Percentiles rank a stretch among this genome's conserved stretches.
phyloP scores from a whole-genome alignment of 2,113 vertebrate genomes.

The Mirza zaza region DNA sequence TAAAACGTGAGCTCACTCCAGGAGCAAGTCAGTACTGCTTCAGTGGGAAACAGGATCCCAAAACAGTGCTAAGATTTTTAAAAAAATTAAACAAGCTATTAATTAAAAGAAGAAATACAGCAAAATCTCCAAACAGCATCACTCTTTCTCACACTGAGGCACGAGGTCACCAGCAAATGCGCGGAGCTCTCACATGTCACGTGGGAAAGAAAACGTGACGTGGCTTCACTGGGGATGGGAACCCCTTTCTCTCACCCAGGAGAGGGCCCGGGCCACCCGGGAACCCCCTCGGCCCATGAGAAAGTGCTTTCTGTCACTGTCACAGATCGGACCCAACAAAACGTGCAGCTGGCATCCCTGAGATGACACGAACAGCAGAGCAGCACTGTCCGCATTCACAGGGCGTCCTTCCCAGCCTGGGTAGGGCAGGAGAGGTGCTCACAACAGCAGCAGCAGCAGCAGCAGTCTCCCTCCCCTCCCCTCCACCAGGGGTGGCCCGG shows the following conservation, averaged over 20 bases:
- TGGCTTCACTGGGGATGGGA: fast-evolving
- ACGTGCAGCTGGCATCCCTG: fast-evolving
- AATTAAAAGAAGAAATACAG: background rate
- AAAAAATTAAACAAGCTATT: background rate
- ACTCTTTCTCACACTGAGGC: fast-evolving
- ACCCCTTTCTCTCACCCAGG: background rate
- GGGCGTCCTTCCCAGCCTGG: background rate
- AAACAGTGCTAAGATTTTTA: fast-evolving
- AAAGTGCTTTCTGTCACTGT: fast-evolving
- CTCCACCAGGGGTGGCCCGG: too few species aligned
- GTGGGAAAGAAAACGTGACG: fast-evolving
- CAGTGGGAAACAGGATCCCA: background rate
- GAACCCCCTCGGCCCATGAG: fast-evolving
- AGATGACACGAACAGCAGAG: fast-evolving
- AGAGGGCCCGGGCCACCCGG: fast-evolving
- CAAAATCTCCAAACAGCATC: too few species aligned
- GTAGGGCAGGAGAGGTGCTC: background rate
- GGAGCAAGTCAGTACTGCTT: background rate
- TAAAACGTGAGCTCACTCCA: fast-evolving
- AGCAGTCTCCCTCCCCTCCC: too few species aligned
- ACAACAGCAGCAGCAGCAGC: too few species aligned
- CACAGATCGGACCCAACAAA: fast-evolving
- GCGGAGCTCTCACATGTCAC: fast-evolving
- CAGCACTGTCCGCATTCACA: background rate
- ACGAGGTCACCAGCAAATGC: fast-evolving